Evolutionary conservation across 2,888 invertebrate genomes (phyloP).

Genomic region (Mactromeris polynyma): DNA sequence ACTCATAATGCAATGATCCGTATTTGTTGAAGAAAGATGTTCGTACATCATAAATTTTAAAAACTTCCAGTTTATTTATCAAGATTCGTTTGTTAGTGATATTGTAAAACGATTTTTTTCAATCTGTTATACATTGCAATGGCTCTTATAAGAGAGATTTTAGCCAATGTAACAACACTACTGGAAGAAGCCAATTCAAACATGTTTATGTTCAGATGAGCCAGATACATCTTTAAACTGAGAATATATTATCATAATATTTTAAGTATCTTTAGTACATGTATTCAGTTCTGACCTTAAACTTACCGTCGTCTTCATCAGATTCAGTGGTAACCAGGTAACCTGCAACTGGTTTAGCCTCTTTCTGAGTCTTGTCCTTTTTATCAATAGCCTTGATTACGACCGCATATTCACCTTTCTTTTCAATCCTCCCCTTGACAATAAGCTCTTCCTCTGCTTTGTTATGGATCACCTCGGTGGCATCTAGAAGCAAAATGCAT

Average conservation of each 20-base stretch:
- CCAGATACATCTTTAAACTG: too few relatives aligned
- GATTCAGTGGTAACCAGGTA: slow-evolving; percentile 21
- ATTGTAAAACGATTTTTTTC: too few relatives aligned
- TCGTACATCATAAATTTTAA: too few relatives aligned
- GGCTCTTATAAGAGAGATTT: too few relatives aligned
- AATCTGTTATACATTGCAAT: background rate
- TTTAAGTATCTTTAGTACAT: too few relatives aligned
- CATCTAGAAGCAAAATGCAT: slow-evolving; percentile 3
- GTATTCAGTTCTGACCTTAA: background rate
- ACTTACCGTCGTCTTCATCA: slow-evolving; percentile 27
- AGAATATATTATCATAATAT: background rate
- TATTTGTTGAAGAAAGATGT: too few relatives aligned
- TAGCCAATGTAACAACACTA: too few relatives aligned
- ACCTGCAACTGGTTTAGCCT: slow-evolving; percentile 18
- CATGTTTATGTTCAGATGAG: too few relatives aligned
- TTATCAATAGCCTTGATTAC: slow-evolving; percentile 10
- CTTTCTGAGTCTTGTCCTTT: slow-evolving; percentile 3
- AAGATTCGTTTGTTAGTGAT: too few relatives aligned
- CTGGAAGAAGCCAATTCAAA: too few relatives aligned
- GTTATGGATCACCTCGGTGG: slow-evolving; percentile 7
- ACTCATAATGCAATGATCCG: too few relatives aligned
- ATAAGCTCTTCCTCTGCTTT: background rate
- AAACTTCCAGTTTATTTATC: too few relatives aligned
- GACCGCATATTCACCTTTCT: slow-evolving; percentile 25
- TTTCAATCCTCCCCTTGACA: slow-evolving; percentile 18